Conservation (phyloP, 2,113 vertebrate genomes). For the Alces alces region DNA sequence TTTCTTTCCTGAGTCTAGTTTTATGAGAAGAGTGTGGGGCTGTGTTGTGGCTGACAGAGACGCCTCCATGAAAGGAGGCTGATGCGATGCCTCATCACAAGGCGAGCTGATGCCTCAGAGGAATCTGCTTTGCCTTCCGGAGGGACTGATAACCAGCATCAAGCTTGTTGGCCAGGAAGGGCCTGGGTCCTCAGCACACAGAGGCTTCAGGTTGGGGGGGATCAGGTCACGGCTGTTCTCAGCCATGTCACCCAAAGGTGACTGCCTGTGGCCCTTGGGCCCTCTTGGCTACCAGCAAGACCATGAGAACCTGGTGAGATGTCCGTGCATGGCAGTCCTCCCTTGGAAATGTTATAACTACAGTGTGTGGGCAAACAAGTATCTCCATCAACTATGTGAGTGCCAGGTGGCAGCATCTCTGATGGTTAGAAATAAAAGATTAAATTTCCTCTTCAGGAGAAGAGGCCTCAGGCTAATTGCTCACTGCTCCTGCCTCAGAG, state of each 20-base stretch:
- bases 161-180: neutral
- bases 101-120: neutral
- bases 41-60: neutral
- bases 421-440: neutral
- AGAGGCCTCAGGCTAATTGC: neutral
- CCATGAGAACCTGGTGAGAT: neutral
- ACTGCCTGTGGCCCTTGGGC: fast-evolving
- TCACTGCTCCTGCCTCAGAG: neutral
- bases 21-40: neutral
- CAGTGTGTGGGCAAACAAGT: neutral
- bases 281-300: neutral
- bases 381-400: neutral
- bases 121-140: neutral
- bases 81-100: neutral
- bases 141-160: neutral
- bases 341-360: neutral
- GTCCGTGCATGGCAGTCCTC: neutral
- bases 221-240: neutral
- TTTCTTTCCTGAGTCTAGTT: constrained; percentile 10
- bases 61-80: neutral
- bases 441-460: neutral
- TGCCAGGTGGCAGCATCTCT: neutral
- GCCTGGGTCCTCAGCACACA: neutral
- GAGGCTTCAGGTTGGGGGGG: fast-evolving
- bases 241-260: neutral